Conservation (phyloP, 2,888 invertebrate genomes). For the Apodemia mormo region DNA sequence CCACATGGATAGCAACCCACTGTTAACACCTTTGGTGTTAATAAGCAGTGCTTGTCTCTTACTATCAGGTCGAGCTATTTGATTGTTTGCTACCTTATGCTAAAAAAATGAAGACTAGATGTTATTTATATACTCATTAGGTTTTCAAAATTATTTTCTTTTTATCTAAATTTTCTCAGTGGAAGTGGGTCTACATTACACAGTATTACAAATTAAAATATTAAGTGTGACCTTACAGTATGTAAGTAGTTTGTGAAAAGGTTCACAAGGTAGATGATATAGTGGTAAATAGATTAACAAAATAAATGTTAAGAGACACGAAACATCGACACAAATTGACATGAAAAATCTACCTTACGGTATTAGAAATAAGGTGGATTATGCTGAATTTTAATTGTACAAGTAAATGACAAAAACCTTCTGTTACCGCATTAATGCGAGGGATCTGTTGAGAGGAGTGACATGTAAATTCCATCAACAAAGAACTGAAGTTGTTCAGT, state of each 20-base stretch:
- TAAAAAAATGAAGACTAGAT: no score
- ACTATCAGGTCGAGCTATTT: no score
- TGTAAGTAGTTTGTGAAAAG: background rate
- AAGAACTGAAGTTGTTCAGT: conserved; percentile 28
- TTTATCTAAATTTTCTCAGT: no score
- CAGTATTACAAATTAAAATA: no score
- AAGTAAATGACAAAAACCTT: conserved; percentile 21
- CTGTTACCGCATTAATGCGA: conserved; percentile 20
- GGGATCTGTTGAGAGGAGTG: conserved; percentile 21
- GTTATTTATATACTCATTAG: no score
- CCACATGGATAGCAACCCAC: no score
- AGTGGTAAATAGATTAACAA: conserved; percentile 3
- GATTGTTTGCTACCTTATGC: no score
- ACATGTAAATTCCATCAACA: conserved; percentile 31
- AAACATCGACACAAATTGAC: background rate
- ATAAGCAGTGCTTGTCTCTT: no score
- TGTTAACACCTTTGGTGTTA: no score
- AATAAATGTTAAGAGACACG: background rate
- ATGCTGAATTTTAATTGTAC: background rate
- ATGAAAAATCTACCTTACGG: background rate
- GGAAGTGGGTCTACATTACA: no score
- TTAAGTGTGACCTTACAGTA: background rate
- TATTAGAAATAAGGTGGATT: background rate
- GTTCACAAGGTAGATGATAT: background rate
- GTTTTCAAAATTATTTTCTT: no score